Conservation (phyloP, 2,113 vertebrate species). For the Xenopus laevis region DNA sequence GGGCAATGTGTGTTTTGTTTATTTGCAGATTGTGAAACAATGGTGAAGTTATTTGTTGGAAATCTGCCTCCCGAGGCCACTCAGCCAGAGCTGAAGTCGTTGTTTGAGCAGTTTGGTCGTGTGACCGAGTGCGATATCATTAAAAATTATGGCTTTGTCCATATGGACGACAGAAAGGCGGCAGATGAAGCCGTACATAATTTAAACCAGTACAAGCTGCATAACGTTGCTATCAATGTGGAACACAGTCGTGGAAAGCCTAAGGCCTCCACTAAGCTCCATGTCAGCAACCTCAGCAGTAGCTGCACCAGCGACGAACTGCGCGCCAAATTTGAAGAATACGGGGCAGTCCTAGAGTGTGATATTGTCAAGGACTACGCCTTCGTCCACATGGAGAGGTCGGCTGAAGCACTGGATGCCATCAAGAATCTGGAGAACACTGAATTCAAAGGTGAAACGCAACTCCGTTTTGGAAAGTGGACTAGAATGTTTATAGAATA, state of each 20-base stretch:
- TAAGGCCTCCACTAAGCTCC: conserved; percentile 88
- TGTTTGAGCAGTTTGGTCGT: conserved; percentile 93
- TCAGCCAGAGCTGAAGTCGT: conserved; percentile 82
- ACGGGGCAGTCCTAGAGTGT: conserved; percentile 85
- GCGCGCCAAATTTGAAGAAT: conserved; percentile 89
- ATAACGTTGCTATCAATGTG: conserved; percentile 89
- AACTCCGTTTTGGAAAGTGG: conserved; percentile 2
- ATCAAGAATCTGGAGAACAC: conserved; percentile 89
- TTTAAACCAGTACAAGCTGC: conserved; percentile 90
- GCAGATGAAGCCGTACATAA: conserved; percentile 89
- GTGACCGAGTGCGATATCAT: conserved; percentile 94
- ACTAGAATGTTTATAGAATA: no score
- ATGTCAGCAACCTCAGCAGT: conserved; percentile 86
- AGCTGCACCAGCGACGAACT: conserved; percentile 89
- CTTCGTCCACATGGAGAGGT: conserved; percentile 94
- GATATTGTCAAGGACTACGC: conserved; percentile 97
- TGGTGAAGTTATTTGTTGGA: conserved; percentile 96
- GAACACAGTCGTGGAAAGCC: conserved; percentile 88
- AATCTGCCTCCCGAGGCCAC: conserved; percentile 90
- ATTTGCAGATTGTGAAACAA: conserved; percentile 53
- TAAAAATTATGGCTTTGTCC: conserved; percentile 95
- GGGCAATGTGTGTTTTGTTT: not conserved
- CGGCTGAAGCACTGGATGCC: conserved; percentile 91
- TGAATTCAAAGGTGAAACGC: conserved; percentile 86
- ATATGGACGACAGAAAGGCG: conserved; percentile 85